Evolutionary conservation across 1,140 invertebrate genomes (phyloP).

Genomic region (Pseudobourletiella spinata): DNA sequence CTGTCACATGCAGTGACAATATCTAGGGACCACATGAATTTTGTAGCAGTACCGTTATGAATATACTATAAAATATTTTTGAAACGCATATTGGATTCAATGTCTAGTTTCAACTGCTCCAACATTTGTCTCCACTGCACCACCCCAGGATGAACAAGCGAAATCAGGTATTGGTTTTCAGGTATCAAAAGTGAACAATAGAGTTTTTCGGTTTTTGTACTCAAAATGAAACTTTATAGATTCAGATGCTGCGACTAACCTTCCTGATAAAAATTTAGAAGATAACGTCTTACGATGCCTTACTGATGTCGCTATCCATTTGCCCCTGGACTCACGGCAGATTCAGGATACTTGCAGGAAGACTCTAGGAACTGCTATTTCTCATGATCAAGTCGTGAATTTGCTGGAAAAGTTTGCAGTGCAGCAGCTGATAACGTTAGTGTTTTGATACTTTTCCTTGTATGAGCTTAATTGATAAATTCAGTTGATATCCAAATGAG

Average conservation of each 20-base stretch:
- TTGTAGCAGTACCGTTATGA: too few relatives aligned
- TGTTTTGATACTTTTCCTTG: conserved; percentile 31
- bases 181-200: too few relatives aligned
- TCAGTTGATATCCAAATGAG: neutral
- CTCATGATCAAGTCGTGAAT: conserved; percentile 58
- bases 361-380: conserved; percentile 50
- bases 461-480: neutral
- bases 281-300: conserved; percentile 61
- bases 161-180: too few relatives aligned
- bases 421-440: conserved; percentile 68
- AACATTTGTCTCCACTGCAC: too few relatives aligned
- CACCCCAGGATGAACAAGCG: too few relatives aligned
- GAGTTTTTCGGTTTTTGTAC: too few relatives aligned
- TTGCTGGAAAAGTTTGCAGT: conserved; percentile 77
- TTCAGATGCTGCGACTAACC: neutral
- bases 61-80: too few relatives aligned
- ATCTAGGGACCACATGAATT: too few relatives aligned
- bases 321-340: conserved; percentile 65
- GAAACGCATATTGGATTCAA: too few relatives aligned
- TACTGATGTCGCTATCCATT: conserved; percentile 62
- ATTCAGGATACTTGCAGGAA: conserved; percentile 54
- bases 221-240: too few relatives aligned
- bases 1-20: too few relatives aligned
- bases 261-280: conserved; percentile 45
- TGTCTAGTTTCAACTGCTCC: too few relatives aligned